Base-by-base conservation (phyloP, 1,140 invertebrate genomes). In the Cherax destructor region DNA sequence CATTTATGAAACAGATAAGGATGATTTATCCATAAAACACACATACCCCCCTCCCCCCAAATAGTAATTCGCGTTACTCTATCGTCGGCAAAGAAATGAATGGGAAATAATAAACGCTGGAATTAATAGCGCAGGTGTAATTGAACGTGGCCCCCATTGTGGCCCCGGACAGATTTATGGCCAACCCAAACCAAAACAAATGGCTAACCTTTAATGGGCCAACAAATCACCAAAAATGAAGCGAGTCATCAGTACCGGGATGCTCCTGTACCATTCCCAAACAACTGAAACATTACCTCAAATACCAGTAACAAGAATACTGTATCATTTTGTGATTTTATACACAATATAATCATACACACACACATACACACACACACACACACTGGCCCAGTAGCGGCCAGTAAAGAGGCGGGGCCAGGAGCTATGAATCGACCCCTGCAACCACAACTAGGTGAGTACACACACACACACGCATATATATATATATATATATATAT, bases 191-290 rank as follows among this genome's bases (percentile, higher is more conserved):
- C 69, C 69, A 74, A 74, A 74, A 74, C 69, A 74, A 74, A 74
- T 74, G 69, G 24, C 69, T 74, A 74, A 74, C 69, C 69, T 74
- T 74, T 74, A 74, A 74, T 74, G 69, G 69, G n/a, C 3, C n/a
- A 74, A 74, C 24, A 74, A 74, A 74, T 74, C 69, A 74, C 69
- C 69, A 74, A 74, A 74, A 74, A 74, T 74, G 69, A 74, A 74
- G 24, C 69, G 69, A 74, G 61, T 65, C 61, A 65, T 65, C 61
- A 65, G 61, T 65, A 56, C 52, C 52, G 52, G 52, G 52, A 56
- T 9, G 52, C 13, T 56, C 52, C 1, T 13, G 52, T 56, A 56
- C 52, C 4, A 41, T 41, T 41, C 30, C 30, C 30, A 41, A 41
- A 41, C 30, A 41, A 41, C 30, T 41, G 30, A 41, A 41, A 41